Percentiles rank a stretch among this genome's conserved stretches.
These are phyloP conservation scores for Nothura maculosa DNA, from an alignment of 2,797 vertebrate genomes.

Conservation along the genomic window DNA sequence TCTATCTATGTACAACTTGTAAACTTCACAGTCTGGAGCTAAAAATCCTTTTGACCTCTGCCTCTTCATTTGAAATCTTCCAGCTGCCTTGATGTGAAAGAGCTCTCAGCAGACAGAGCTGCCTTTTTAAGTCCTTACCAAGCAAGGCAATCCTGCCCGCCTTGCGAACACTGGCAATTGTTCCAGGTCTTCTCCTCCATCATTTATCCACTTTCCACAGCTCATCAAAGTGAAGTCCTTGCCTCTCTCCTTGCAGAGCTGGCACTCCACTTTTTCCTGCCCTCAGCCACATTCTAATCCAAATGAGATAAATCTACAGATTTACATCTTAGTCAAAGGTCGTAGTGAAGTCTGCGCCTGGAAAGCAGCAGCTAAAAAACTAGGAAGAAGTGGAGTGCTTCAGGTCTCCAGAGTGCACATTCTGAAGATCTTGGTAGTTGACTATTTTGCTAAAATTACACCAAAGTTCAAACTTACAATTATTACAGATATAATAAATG, in stretches of 20 bases:
- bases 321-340: background rate
- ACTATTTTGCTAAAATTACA: background rate
- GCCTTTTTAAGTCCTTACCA: background rate
- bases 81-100: background rate
- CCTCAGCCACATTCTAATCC: background rate
- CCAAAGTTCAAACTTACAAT: conserved; percentile 9
- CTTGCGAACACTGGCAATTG: background rate
- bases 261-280: background rate
- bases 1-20: background rate
- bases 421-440: background rate
- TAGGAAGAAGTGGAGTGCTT: rapidly evolving
- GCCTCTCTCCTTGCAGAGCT: background rate
- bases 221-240: background rate
- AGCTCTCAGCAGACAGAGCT: background rate
- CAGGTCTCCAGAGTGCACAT: background rate
- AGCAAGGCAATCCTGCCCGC: background rate
- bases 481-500: conserved; percentile 15
- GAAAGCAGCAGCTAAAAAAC: background rate
- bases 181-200: background rate
- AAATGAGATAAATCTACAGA: rapidly evolving
- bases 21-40: background rate
- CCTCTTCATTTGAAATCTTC: rapidly evolving
- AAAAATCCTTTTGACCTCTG: background rate
- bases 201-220: background rate
- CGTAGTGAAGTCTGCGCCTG: background rate